phyloP scores from a whole-genome alignment of 2,888 invertebrate species.

The Ecdyonurus torrentis region DNA sequence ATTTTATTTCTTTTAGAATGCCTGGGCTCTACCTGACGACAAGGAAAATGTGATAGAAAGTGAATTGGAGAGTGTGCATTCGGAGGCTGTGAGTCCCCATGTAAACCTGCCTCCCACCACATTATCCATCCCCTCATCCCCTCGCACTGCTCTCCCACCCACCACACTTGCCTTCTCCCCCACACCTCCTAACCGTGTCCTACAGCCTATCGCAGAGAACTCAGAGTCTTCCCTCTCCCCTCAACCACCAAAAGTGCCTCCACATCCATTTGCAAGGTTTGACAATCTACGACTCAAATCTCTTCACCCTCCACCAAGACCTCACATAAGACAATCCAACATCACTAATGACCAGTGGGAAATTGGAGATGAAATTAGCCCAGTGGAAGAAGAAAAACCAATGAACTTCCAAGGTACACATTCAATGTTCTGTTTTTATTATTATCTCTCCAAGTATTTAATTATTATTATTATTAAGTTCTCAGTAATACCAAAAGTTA shows the following conservation, averaged over 20 bases:
- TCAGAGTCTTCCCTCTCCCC: not conserved
- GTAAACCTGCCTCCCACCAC: too few relatives aligned
- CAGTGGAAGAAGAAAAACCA: not conserved
- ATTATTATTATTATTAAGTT: too few relatives aligned
- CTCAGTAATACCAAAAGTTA: too few relatives aligned
- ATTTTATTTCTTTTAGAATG: conserved; percentile 13
- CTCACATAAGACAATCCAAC: not conserved
- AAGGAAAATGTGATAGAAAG: conserved; percentile 13
- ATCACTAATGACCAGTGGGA: conserved; percentile 1
- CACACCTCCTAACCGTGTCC: not conserved
- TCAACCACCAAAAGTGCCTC: not conserved
- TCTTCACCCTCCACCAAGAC: not conserved
- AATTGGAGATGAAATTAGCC: not conserved
- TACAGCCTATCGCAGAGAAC: not conserved
- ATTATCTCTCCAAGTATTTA: too few relatives aligned
- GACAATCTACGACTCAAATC: not conserved
- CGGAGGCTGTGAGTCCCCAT: not conserved
- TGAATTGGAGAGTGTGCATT: not conserved
- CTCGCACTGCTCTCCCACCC: too few relatives aligned
- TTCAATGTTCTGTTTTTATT: not conserved
- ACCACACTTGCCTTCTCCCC: not conserved
- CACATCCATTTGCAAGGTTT: not conserved
- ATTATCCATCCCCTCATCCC: too few relatives aligned
- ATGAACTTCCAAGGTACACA: not conserved
- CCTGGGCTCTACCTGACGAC: conserved; percentile 14